phyloP scores from a whole-genome alignment of 2,797 vertebrate genomes.

The Siniperca scherzeri region DNA sequence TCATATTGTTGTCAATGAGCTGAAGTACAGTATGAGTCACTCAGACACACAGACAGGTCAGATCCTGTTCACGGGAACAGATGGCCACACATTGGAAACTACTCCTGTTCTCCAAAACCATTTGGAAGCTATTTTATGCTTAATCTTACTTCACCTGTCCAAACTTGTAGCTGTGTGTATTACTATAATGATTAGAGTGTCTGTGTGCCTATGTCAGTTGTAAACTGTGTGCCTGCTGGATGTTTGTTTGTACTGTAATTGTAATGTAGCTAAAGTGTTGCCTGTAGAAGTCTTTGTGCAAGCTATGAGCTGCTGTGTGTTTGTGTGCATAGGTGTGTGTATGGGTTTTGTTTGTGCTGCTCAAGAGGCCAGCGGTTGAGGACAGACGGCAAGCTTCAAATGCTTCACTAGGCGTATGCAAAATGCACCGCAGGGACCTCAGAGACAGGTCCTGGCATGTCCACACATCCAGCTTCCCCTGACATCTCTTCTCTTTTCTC shows the following conservation, averaged over 20 bases:
- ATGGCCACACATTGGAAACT: constrained; percentile 18
- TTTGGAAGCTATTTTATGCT: constrained; percentile 53
- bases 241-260: constrained; percentile 42
- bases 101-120: constrained; percentile 38
- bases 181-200: constrained; percentile 33
- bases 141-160: constrained; percentile 30
- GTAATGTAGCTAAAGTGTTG: constrained; percentile 2
- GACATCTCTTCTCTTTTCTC: constrained; percentile 48
- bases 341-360: constrained; percentile 22
- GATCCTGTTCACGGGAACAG: constrained; percentile 49
- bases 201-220: not conserved
- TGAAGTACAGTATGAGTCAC: constrained; percentile 53
- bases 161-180: constrained; percentile 44
- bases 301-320: not conserved
- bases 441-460: constrained; percentile 65
- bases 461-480: constrained; percentile 49
- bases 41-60: constrained; percentile 49
- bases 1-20: constrained; percentile 57
- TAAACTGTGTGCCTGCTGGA: not conserved
- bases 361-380: constrained; percentile 52
- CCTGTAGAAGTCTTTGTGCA: not conserved
- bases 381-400: constrained; percentile 76
- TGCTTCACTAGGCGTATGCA: constrained; percentile 68
- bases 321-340: constrained; percentile 21
- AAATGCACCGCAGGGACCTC: constrained; percentile 62